Conservation (phyloP, 2,888 invertebrate genomes). For the Gisinianus flammeolus region DNA sequence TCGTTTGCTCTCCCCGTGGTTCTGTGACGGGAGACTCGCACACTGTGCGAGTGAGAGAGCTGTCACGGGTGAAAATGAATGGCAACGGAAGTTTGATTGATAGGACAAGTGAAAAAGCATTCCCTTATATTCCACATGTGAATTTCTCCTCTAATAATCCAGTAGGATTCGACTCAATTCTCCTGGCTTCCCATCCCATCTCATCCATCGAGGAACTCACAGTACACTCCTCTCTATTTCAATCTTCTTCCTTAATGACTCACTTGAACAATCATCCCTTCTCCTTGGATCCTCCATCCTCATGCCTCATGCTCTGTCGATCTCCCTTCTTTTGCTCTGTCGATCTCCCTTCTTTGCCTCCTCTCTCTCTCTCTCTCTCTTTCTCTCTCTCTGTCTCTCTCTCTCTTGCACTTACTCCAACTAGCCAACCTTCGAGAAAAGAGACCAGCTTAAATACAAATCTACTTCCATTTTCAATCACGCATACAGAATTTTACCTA, state of each 20-base stretch:
- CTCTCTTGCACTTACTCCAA: too few species aligned
- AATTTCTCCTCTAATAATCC: slow-evolving; percentile 39
- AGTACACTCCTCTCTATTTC: slow-evolving; percentile 10
- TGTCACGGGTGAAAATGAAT: slow-evolving; percentile 49
- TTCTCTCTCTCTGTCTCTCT: too few species aligned
- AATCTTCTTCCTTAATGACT: slow-evolving; percentile 19
- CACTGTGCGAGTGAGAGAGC: slow-evolving; percentile 18
- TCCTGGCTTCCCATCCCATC: slow-evolving; percentile 1
- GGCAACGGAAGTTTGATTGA: slow-evolving; percentile 56
- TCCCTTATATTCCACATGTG: slow-evolving; percentile 37
- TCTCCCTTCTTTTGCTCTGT: too few species aligned
- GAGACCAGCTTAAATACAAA: too few species aligned
- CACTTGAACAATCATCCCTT: slow-evolving; percentile 36
- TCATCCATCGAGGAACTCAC: slow-evolving; percentile 20
- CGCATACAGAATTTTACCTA: too few species aligned
- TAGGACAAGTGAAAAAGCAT: slow-evolving; percentile 59
- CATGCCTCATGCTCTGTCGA: slow-evolving; percentile 17
- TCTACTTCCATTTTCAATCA: too few species aligned
- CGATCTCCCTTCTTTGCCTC: background rate
- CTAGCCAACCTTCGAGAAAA: too few species aligned
- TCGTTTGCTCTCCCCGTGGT: too few species aligned
- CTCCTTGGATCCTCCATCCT: slow-evolving; percentile 22
- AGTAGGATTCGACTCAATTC: slow-evolving; percentile 6
- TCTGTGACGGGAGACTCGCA: too few species aligned
- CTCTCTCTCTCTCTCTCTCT: background rate